Evolutionary conservation across 2,888 invertebrate species (phyloP), one percentile per base, ranked within the genome.

Genomic region (Lithophane ornitopus): DNA sequence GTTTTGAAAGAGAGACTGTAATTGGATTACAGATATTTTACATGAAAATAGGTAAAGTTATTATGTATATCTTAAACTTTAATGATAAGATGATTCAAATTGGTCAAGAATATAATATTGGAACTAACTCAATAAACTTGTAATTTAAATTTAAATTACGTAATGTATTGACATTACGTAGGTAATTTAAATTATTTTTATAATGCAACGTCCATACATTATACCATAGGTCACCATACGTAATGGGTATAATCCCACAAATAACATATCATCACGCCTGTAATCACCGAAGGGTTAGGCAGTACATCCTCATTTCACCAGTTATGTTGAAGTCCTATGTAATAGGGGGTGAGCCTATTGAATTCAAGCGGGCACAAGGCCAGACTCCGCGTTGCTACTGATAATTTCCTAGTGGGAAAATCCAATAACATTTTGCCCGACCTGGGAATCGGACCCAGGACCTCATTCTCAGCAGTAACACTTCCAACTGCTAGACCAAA

Each of bases 1-100:
- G 22, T 44, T 49, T 65, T 69, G n/a, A 67, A 63, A 80, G 28
- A 59, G 16, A 52, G 0, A 39, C 54, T 76, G 1, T 66, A 76
- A 76, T 66, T 61, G 14, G n/a, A 34, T 34, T 75, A 28, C 6
- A 19, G 16, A 52, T n/a, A 58, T 67, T 63, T 56, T 12, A 56
- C 7, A 19, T n/a, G n/a, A 12, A 58, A 1, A 52, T 14, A 34
- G 14, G 3, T 14, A 39, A 76, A 75, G n/a, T 26, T 73, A 19
- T 44, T 58, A 46, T 46, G 75, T 34, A n/a, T 19, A 3, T 34
- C 0, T 34, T 22, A 34, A n/a, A 16, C 22, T 71, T 41, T 11
- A 16, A 2, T 46, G 7, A 11, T 39, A 16, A 71, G 22, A 22
- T n/a, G 16, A 34, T 70, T 14, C 19, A 22, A 70, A 14, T 39